These are phyloP conservation scores for Ridgeia piscesae DNA, from an alignment of 1,140 invertebrate species.

Conservation along the genomic window DNA sequence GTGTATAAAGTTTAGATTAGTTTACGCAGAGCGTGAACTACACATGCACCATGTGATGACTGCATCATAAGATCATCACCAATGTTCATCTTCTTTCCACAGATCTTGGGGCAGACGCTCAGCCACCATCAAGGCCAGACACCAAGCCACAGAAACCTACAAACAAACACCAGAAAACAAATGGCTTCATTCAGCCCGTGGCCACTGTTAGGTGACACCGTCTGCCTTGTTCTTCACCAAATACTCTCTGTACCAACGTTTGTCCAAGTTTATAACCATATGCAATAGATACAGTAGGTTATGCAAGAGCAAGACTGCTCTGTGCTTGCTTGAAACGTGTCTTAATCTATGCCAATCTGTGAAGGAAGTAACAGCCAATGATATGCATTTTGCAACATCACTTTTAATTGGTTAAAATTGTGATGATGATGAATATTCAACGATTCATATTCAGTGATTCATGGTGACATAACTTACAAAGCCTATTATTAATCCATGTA, in stretches of 20 bases:
- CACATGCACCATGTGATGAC: neutral
- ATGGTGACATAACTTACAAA: neutral
- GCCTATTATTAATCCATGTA: neutral
- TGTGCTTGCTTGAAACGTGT: neutral
- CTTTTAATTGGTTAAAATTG: neutral
- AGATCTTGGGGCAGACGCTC: neutral
- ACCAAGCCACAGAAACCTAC: neutral
- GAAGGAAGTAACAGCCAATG: no score
- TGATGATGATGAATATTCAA: no score
- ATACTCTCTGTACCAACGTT: neutral
- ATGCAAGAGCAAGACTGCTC: neutral
- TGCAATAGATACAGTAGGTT: neutral
- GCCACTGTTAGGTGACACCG: neutral
- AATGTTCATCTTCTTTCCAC: neutral
- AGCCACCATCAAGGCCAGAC: neutral
- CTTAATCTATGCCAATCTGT: neutral
- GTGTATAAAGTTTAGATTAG: neutral
- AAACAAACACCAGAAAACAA: neutral
- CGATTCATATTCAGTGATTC: neutral
- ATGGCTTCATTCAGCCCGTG: neutral
- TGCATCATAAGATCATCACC: neutral
- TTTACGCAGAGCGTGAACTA: neutral
- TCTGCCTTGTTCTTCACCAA: neutral
- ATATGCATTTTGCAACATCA: neutral
- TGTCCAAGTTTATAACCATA: neutral